Percentiles rank a stretch among this genome's conserved stretches.
These are phyloP conservation scores for Prunella fulvescens DNA, from an alignment of 2,113 vertebrate species.

Conservation along the genomic window DNA sequence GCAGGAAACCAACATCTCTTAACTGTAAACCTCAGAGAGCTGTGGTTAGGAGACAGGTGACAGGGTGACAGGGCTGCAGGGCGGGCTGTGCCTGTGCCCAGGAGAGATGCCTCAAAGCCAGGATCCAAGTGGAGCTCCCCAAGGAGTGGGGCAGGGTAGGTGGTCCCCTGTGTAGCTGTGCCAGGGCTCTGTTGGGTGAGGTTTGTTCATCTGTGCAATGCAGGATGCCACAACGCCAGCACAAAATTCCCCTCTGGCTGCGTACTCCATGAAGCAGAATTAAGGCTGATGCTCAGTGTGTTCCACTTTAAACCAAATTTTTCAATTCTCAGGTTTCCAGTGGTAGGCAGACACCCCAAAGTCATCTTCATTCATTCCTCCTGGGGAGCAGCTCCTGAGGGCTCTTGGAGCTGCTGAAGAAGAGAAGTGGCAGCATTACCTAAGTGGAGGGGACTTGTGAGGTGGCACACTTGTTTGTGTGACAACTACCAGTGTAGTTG, in stretches of 20 bases:
- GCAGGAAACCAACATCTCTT: background rate
- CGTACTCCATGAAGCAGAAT: background rate
- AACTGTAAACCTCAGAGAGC: background rate
- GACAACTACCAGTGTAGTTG: background rate
- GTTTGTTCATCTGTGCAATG: background rate
- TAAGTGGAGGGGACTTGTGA: background rate
- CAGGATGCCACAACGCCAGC: background rate
- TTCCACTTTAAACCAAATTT: background rate
- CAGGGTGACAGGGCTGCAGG: background rate
- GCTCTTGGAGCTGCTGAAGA: background rate
- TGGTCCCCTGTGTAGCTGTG: background rate
- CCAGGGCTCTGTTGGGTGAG: background rate
- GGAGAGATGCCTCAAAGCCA: background rate
- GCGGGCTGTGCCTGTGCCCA: background rate
- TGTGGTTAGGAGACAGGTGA: background rate
- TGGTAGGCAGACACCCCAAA: background rate
- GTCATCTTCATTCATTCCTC: background rate
- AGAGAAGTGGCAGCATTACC: background rate
- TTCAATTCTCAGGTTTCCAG: background rate
- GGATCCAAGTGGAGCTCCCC: fast-evolving
- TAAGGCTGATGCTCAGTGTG: background rate
- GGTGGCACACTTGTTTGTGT: background rate
- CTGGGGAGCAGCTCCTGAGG: background rate
- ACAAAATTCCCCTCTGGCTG: background rate
- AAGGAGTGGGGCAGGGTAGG: background rate